Percentiles rank a stretch among this genome's conserved stretches.
Conservation (phyloP, 1,140 invertebrate species). For the Caligus rogercresseyi region DNA sequence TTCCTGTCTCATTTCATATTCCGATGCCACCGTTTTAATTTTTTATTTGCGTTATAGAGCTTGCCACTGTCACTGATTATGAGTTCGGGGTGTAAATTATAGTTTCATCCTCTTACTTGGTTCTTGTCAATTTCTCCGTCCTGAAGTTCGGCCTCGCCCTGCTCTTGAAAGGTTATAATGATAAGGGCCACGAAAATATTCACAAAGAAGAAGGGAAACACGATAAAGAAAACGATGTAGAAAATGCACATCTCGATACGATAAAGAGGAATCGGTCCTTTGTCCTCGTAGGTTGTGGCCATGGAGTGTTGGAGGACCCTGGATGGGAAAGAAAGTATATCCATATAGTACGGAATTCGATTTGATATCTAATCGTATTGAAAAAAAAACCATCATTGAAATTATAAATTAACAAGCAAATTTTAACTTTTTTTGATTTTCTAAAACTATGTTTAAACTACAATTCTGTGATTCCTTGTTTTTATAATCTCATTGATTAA, state of each 20-base stretch:
- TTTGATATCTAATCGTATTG: no score
- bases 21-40: no score
- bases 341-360: background rate
- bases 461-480: no score
- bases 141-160: slow-evolving; percentile 96
- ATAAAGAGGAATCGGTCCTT: slow-evolving; percentile 93
- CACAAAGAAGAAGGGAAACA: slow-evolving; percentile 99
- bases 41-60: no score
- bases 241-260: slow-evolving; percentile 99
- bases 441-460: background rate
- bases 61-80: no score
- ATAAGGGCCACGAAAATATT: slow-evolving; percentile 99
- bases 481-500: no score
- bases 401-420: no score
- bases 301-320: slow-evolving; percentile 97
- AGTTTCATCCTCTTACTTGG: no score
- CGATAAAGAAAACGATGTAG: slow-evolving; percentile 99
- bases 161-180: slow-evolving; percentile 99
- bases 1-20: no score
- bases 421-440: background rate
- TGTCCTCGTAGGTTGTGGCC: slow-evolving; percentile 91
- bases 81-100: no score
- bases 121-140: slow-evolving; percentile 99
- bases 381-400: background rate
- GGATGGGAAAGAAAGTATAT: slow-evolving; percentile 25